These are phyloP conservation scores for Mormoops blainvillei DNA, from an alignment of 2,113 vertebrate species.

Conservation along the genomic window DNA sequence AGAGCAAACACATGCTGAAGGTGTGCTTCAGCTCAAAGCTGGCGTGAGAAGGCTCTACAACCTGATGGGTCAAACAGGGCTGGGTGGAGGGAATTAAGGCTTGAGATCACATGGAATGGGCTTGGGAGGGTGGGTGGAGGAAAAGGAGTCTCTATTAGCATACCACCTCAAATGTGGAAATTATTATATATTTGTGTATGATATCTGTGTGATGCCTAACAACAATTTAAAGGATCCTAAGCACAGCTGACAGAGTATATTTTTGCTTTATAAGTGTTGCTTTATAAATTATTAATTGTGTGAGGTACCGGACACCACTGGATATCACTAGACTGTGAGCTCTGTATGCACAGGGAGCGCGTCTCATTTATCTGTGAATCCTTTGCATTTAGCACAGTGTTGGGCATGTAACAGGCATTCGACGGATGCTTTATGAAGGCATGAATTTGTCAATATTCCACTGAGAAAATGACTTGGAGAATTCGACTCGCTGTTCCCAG, in stretches of 20 bases:
- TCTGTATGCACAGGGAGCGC: neutral
- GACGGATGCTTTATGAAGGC: neutral
- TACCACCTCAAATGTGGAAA: neutral
- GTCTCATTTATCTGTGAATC: neutral
- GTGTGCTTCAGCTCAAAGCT: neutral
- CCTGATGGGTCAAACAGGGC: neutral
- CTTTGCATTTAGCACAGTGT: neutral
- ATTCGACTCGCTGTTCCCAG: constrained; percentile 30
- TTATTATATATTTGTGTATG: neutral
- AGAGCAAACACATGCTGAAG: neutral
- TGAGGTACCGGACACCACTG: neutral
- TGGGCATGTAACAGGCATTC: neutral
- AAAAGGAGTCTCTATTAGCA: neutral
- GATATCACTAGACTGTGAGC: neutral
- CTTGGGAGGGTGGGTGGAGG: neutral
- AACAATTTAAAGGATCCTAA: neutral
- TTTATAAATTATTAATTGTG: neutral
- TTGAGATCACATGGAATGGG: neutral
- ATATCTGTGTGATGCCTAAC: neutral
- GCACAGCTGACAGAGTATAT: neutral
- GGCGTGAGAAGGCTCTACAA: neutral
- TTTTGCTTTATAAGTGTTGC: neutral
- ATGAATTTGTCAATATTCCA: neutral
- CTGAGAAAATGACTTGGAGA: constrained; percentile 34
- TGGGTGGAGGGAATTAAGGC: neutral